phyloP scores from a whole-genome alignment of 2,113 vertebrate species.

The Megaceryle maxima region DNA sequence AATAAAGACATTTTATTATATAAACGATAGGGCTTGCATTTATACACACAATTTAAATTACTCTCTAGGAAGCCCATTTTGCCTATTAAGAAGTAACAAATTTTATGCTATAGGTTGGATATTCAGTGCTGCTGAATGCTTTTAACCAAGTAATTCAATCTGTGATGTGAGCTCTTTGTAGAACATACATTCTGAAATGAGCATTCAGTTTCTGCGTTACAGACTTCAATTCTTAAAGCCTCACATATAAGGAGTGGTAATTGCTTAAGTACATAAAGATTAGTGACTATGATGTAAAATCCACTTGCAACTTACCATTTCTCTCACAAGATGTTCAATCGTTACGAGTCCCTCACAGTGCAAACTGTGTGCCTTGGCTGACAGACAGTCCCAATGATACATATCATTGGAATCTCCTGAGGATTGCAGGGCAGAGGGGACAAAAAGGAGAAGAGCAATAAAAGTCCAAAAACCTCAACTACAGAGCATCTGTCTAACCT shows the following conservation, averaged over 20 bases:
- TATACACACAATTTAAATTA: background rate
- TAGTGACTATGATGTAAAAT: background rate
- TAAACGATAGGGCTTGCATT: background rate
- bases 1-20: background rate
- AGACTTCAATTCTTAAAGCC: background rate
- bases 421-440: background rate
- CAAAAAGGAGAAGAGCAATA: background rate
- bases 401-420: background rate
- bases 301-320: background rate
- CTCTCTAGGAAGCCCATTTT: background rate
- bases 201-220: background rate
- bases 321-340: background rate
- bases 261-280: background rate
- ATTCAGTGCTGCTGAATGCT: background rate
- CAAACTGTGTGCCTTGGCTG: background rate
- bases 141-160: background rate
- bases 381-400: background rate
- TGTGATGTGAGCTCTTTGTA: background rate
- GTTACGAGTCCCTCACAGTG: background rate
- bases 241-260: background rate
- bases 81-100: background rate
- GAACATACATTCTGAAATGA: background rate
- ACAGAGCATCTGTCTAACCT: background rate
- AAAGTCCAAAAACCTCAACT: accelerated
- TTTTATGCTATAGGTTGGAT: background rate